A percentile compares a stretch with the other conserved stretches of the same genome.
phyloP scores from a whole-genome alignment of 2,113 vertebrate species.

The Cacatua alba region DNA sequence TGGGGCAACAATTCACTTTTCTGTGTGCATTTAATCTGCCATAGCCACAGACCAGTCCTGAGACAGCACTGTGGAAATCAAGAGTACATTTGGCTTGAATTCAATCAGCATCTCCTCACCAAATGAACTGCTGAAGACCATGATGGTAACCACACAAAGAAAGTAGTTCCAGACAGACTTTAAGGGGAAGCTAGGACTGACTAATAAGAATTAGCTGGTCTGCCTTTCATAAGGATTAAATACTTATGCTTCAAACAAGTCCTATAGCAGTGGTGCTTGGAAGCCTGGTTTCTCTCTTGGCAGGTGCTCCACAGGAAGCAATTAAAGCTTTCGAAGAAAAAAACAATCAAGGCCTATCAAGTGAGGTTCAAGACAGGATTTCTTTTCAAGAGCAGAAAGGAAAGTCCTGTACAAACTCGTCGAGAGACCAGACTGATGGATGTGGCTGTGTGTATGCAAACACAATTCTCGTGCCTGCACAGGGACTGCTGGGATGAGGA shows the following conservation, averaged over 20 bases:
- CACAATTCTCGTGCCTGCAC: neutral
- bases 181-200: neutral
- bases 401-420: neutral
- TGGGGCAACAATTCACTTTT: neutral
- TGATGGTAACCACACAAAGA: neutral
- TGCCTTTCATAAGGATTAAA: constrained; percentile 44
- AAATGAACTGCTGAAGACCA: neutral
- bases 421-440: neutral
- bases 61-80: neutral
- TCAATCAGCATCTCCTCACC: neutral
- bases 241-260: neutral
- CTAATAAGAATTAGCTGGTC: neutral
- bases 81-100: neutral
- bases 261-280: neutral
- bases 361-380: neutral
- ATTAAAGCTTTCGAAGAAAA: neutral
- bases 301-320: neutral
- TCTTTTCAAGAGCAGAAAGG: neutral
- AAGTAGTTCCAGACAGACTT: neutral
- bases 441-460: neutral
- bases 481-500: neutral
- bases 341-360: neutral
- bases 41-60: neutral
- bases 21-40: neutral
- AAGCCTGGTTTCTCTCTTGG: neutral